These are phyloP conservation scores for Plumapathes pennacea DNA, from an alignment of 92 coral and sea anemone genomes.

Conservation along the genomic window DNA sequence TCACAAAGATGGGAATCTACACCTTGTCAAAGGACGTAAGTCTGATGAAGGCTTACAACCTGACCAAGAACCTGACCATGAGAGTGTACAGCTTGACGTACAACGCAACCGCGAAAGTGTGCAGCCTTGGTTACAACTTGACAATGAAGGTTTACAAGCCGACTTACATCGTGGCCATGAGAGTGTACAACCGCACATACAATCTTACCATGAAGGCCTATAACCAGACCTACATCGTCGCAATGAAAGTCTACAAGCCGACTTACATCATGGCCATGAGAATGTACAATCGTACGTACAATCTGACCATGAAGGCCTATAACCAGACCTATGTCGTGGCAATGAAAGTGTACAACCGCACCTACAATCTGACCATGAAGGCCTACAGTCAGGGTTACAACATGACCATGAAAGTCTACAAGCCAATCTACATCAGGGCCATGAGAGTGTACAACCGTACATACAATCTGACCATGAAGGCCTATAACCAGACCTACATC, in stretches of 20 bases:
- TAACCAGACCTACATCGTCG: constrained; percentile 42
- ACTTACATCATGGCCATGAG: constrained; percentile 58
- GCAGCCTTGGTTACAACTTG: constrained; percentile 44
- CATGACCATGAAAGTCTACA: constrained; percentile 39
- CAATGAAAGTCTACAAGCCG: constrained; percentile 18
- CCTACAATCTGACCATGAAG: too few relatives aligned
- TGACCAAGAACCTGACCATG: constrained; percentile 36
- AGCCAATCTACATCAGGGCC: constrained; percentile 58
- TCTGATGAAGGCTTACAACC: constrained; percentile 7
- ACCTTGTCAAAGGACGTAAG: neutral
- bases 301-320: constrained; percentile 35
- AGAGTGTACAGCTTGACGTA: constrained; percentile 30
- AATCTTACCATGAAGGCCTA: constrained; percentile 19
- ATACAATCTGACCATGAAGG: neutral
- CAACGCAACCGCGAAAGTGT: constrained; percentile 52
- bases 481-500: neutral
- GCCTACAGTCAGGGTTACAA: constrained; percentile 39
- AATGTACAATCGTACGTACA: constrained; percentile 40
- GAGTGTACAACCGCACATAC: constrained; percentile 37
- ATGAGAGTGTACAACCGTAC: constrained; percentile 54
- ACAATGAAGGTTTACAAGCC: constrained; percentile 36
- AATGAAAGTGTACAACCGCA: constrained; percentile 1
- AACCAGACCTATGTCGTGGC: constrained; percentile 10
- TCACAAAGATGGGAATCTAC: constrained; percentile 17
- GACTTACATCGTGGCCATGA: constrained; percentile 34